Percentiles rank a stretch among this genome's conserved stretches.
Conservation (phyloP, 2,888 invertebrate species). For the Heliconius aoede region DNA sequence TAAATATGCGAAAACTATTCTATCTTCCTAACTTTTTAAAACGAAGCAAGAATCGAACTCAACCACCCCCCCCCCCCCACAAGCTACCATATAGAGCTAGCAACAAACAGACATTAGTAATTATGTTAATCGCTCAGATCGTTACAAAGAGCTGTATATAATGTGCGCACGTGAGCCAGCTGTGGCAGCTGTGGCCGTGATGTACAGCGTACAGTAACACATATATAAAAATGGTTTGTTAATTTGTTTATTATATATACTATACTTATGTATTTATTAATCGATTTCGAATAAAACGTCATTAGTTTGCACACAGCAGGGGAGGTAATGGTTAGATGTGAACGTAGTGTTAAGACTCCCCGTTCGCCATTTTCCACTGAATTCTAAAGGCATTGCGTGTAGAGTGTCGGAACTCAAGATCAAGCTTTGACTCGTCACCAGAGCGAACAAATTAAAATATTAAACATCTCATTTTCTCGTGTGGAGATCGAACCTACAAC, state of each 20-base stretch:
- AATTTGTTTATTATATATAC: neutral
- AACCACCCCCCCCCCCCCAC: neutral
- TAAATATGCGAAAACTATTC: no score
- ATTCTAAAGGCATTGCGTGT: no score
- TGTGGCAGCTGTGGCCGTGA: neutral
- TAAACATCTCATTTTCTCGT: no score
- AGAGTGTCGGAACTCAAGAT: no score
- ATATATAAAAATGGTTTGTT: neutral
- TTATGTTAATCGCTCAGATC: neutral
- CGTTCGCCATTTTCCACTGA: no score
- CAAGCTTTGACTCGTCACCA: no score
- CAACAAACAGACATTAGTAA: slow-evolving; percentile 1
- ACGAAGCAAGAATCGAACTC: neutral
- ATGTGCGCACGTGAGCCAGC: slow-evolving; percentile 5
- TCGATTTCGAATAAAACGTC: neutral
- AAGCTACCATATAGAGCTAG: neutral
- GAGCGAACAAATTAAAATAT: no score
- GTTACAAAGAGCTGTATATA: neutral
- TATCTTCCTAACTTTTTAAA: neutral
- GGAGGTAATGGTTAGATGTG: no score
- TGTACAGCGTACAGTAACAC: neutral
- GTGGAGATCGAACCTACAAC: no score
- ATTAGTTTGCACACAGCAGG: neutral
- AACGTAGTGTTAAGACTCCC: no score
- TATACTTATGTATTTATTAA: neutral